Evolutionary conservation across 2,888 invertebrate genomes (phyloP), one percentile per base, ranked within the genome.

Genomic region (Rhagonycha lutea): DNA sequence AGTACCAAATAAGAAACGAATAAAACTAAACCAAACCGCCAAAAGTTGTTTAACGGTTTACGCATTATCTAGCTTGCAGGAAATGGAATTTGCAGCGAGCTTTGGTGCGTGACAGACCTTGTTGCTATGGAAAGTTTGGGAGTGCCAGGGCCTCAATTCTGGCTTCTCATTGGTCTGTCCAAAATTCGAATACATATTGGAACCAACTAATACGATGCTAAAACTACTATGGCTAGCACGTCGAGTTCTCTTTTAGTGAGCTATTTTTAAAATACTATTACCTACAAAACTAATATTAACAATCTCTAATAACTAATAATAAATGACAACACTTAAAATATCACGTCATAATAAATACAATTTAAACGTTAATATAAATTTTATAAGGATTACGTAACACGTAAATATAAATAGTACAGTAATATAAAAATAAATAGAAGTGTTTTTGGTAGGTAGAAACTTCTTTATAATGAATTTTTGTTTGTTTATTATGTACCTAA

Each of bases 41-140:
- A 71, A 69, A 75, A 70, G 71, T 75, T 76, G 69, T 76, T 79
- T 78, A 81, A 82, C 80, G 79, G 81, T 80, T 79, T 79, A 79
- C 79, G 76, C 77, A 77, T 79, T 82, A 82, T 80, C 81, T 81
- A 80, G 79, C 78, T 78, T 79, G 75, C 80, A 80, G 81, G 81
- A 81, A 81, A 81, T 80, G 72, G 77, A 79, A 79, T 79, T 81
- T 79, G 79, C 79, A 77, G 76, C 72, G 72, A 72, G 80, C 79
- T 70, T 67, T 68, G 78, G 75, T 78, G 79, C 78, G 78, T 77
- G 78, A 75, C 73, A 76, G 76, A 77, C 79, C 79, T 79, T 83
- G 82, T 83, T 81, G 83, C 82, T 81, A 83, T 82, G 82, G 83
- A 79, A 83, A 83, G 81, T 83, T 83, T 82, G 83, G 83, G 83